These are phyloP conservation scores for Falco biarmicus DNA, from an alignment of 2,797 vertebrate species.

Conservation along the genomic window DNA sequence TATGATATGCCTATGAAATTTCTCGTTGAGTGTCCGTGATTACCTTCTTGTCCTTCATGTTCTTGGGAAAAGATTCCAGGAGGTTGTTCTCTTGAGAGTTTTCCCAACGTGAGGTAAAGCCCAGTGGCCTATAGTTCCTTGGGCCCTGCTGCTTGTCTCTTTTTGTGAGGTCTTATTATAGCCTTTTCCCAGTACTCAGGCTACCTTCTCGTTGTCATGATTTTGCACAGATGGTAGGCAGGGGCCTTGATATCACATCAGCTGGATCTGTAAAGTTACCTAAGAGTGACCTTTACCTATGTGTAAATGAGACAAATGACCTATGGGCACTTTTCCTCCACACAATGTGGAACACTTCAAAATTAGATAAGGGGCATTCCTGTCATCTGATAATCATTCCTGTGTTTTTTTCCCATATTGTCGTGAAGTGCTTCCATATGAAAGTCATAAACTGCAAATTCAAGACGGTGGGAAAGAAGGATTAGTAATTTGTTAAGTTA, in stretches of 20 bases:
- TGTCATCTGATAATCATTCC: neutral
- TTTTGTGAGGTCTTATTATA: neutral
- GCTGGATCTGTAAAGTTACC: neutral
- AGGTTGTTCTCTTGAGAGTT: neutral
- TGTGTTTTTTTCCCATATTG: neutral
- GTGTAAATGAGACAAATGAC: neutral
- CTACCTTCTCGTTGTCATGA: neutral
- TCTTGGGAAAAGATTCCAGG: neutral
- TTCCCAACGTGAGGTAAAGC: neutral
- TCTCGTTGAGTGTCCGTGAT: neutral
- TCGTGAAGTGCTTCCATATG: neutral
- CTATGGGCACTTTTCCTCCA: neutral
- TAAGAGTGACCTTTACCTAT: neutral
- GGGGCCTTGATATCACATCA: neutral
- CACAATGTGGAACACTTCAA: neutral
- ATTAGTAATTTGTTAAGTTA: slow-evolving; percentile 30
- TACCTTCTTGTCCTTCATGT: neutral
- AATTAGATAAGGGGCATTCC: neutral
- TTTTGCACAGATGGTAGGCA: neutral
- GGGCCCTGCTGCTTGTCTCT: neutral
- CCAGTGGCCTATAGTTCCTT: neutral
- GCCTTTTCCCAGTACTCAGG: neutral
- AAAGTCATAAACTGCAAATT: neutral
- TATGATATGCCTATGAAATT: neutral
- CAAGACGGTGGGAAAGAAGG: neutral